These are phyloP conservation scores for Streblospio benedicti DNA, from an alignment of 1,140 invertebrate genomes.

Conservation along the genomic window DNA sequence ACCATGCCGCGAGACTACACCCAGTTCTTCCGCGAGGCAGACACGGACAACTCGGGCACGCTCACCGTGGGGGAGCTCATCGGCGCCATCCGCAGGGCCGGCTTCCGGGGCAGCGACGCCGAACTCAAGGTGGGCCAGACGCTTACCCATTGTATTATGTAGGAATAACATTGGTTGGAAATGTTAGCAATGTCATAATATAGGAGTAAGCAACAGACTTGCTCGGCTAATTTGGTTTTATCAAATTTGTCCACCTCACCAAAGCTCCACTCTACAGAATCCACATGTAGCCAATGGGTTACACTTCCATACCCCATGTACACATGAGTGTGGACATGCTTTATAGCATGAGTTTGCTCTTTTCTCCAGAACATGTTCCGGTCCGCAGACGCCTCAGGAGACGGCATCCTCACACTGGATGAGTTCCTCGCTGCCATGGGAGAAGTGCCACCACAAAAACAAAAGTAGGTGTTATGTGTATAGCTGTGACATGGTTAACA, in stretches of 20 bases:
- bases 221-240: no score
- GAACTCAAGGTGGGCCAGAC: constrained; percentile 9
- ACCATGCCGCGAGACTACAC: no score
- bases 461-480: constrained; percentile 12
- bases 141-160: neutral
- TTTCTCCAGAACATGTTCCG: constrained; percentile 11
- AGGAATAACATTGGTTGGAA: no score
- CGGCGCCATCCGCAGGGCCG: neutral
- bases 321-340: no score
- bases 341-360: no score
- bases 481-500: no score
- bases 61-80: constrained; percentile 11
- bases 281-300: no score
- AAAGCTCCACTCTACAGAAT: neutral
- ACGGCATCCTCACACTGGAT: constrained; percentile 11
- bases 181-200: no score
- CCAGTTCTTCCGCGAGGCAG: constrained; percentile 13
- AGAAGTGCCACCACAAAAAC: constrained; percentile 2
- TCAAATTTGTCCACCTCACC: no score
- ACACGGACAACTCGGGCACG: constrained; percentile 10
- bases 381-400: constrained; percentile 10
- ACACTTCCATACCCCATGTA: no score
- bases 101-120: constrained; percentile 6
- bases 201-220: no score
- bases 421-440: constrained; percentile 18